Base-by-base conservation (phyloP, 2,888 invertebrate species). In the Nomada ferruginata region DNA sequence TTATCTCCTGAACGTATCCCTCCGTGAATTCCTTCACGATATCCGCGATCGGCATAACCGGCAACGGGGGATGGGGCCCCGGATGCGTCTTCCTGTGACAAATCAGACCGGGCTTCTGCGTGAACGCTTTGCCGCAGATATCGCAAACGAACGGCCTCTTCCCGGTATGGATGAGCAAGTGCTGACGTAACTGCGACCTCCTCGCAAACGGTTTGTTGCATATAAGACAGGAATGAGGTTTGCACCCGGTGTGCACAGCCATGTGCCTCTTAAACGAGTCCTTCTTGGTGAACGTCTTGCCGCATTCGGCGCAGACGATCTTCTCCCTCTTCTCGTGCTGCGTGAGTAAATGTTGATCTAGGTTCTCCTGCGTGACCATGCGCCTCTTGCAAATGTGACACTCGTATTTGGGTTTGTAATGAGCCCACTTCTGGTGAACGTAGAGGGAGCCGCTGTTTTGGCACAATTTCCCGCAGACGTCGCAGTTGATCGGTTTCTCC, bases 391-490 rank as follows among this genome's bases (percentile, higher is more conserved):
- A 94, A 52, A 94, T 91, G n/a, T 89, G 89, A 66, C 93, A 94
- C 74, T 93, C 94, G 79, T 85, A 94, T 71, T 93, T 92, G 1
- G 94, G 94, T 63, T 94, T 94, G 77, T 91, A 93, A 53, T 94
- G 94, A 0, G 93, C 93, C 94, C 93, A 94, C 50, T 94, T 94
- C 65, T 93, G 92, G 66, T 94, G 93, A 0, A 94, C 93, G 75
- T 93, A 93, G 0, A 94, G 88, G 0, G 93, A 93, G 29, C 93
- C 93, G 23, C 91, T 92, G 75, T 94, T 93, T 66, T 91, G 89
- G 50, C 94, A 94, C 0, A 91, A 76, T 68, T 93, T 93, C 0
- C 93, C 93, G 69, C 94, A 94, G 0, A 93, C 91, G 78, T 93
- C 92, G 83, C 94, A 94, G 23, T 91, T 91, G 0, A 93, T 82